Base-by-base conservation (phyloP, 23 tunicate genomes). In the Halocynthia aurantium region DNA sequence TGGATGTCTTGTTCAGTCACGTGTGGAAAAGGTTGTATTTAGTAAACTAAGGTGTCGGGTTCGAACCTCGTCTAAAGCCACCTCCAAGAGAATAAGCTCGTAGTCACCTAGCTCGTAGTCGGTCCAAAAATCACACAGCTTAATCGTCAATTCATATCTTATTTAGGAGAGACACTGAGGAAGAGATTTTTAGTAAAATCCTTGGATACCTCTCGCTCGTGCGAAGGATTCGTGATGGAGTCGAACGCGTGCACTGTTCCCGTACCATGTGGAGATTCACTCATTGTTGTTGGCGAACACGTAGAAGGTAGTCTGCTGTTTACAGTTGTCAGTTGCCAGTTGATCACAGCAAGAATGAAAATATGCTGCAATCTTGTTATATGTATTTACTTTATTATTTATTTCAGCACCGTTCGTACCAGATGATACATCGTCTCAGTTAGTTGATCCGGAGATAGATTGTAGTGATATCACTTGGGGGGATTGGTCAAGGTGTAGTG, bases 1-100 rank as follows among this genome's bases (percentile, higher is more conserved):
- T 92, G 98, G 98, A 86, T 86, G 98, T 88, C 98, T 17, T 92
- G 98, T 57, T 92, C 98, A 6, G 88, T 65, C n/a, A 69, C 98
- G 15, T 92, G 98, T 52, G 98, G 98, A 64, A 77, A 81, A 82
- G 98, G 98, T 92, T 15, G 10, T 13, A 7, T 17, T 7, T 69
- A 50, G 51, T 69, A 0, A n/a, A n/a, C n/a, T n/a, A n/a, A n/a
- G 17, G n/a, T 17, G n/a, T 15, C 2, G 17, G 64, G n/a, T 15
- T 60, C 4, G 64, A 15, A 17, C 4, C 17, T 60, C 17, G 64
- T 60, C 64, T 60, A 60, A 2, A 60, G 64, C 4, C 4, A 31
- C 4, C 44, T 60, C 17, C 64, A 15, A 17, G 22, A n/a, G 12
- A 17, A 17, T 0, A 5, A n/a, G 9, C 19, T 67, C 12, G 2